A percentile compares a stretch with the other conserved stretches of the same genome.
Conservation (phyloP, 1,140 invertebrate genomes). For the Lycorma delicatula region DNA sequence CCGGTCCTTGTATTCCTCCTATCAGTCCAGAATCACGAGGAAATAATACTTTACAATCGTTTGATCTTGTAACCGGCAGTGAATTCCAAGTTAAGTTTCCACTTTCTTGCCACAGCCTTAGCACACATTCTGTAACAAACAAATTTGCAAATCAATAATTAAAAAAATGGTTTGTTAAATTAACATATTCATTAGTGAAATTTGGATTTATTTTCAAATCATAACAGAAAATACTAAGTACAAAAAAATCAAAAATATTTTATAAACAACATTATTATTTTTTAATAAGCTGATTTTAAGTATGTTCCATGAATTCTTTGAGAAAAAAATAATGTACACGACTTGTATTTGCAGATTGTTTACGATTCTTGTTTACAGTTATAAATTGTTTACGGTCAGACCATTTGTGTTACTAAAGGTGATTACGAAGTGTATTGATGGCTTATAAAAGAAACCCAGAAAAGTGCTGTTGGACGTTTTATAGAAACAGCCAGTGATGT, state of each 20-base stretch:
- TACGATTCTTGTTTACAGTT: too few relatives aligned
- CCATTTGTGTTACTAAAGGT: too few relatives aligned
- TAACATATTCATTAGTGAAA: too few relatives aligned
- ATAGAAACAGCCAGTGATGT: too few relatives aligned
- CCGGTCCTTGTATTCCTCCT: neutral
- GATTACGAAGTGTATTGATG: too few relatives aligned
- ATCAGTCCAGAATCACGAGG: slow-evolving; percentile 18
- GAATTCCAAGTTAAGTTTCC: slow-evolving; percentile 31
- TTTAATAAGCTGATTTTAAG: neutral
- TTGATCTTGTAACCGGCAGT: slow-evolving; percentile 26
- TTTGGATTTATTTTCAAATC: too few relatives aligned
- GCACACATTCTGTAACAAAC: slow-evolving; percentile 36
- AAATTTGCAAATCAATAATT: neutral
- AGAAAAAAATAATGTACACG: neutral
- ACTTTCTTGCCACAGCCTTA: slow-evolving; percentile 31
- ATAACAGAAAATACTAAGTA: too few relatives aligned
- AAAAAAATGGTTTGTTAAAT: too few relatives aligned
- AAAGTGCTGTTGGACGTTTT: too few relatives aligned
- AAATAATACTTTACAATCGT: slow-evolving; percentile 38
- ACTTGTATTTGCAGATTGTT: too few relatives aligned
- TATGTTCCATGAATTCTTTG: neutral
- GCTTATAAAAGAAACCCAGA: too few relatives aligned
- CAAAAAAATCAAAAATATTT: neutral
- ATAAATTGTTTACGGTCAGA: too few relatives aligned
- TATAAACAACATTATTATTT: neutral